phyloP scores from a whole-genome alignment of 1,140 invertebrate genomes.

The Ericerus pela region DNA sequence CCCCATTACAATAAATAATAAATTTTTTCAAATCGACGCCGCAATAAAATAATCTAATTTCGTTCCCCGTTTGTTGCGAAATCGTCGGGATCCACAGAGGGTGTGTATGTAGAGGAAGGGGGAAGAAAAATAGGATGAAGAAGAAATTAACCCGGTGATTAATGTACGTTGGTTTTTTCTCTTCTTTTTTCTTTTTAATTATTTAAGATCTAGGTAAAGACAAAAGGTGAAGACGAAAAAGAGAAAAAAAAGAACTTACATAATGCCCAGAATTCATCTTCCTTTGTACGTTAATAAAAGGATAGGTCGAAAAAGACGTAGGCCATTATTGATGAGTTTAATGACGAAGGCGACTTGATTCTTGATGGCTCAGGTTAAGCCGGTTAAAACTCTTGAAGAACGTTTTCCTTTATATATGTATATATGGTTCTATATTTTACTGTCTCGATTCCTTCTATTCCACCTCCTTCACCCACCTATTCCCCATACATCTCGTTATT shows the following conservation, averaged over 20 bases:
- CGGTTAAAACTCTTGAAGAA: not conserved
- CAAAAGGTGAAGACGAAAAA: slow-evolving; percentile 1
- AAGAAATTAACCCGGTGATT: no score
- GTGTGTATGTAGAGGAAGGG: no score
- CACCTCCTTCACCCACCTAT: not conserved
- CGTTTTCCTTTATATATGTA: slow-evolving; percentile 3
- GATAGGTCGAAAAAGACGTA: slow-evolving; percentile 7
- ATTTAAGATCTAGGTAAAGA: not conserved
- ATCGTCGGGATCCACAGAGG: no score
- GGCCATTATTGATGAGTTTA: slow-evolving; percentile 10
- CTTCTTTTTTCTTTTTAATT: no score
- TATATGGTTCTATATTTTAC: slow-evolving; percentile 7
- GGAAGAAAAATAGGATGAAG: no score
- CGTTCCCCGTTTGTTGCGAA: no score
- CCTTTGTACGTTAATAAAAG: slow-evolving; percentile 11
- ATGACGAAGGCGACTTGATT: slow-evolving; percentile 9
- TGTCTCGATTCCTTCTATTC: not conserved
- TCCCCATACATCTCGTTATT: not conserved
- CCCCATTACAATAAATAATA: no score
- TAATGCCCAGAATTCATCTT: slow-evolving; percentile 9
- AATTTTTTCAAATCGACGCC: no score
- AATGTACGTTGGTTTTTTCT: not conserved
- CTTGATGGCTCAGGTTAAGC: slow-evolving; percentile 6
- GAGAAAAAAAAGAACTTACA: not conserved
- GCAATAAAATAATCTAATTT: no score